A percentile compares a stretch with the other conserved stretches of the same genome.
Evolutionary conservation across 2,797 vertebrate species (phyloP).

Genomic region (Etheostoma nigrum): DNA sequence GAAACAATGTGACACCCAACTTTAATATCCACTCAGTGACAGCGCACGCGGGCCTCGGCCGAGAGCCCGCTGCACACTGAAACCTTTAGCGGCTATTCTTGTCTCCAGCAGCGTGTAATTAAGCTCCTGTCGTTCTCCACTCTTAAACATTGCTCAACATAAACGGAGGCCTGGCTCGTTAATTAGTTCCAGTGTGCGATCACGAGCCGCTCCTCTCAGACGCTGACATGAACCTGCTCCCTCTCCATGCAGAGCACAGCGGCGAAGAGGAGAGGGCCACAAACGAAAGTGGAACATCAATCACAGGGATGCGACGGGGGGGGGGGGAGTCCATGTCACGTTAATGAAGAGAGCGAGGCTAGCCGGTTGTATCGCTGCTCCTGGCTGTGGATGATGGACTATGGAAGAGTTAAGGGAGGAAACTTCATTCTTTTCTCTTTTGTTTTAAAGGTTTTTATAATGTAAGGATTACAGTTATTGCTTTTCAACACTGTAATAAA

Average conservation of each 20-base stretch:
- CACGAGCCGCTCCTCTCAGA: constrained; percentile 64
- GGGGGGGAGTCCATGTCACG: constrained; percentile 61
- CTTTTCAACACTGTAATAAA: not conserved
- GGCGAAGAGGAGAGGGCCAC: constrained; percentile 41
- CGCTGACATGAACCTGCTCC: constrained; percentile 53
- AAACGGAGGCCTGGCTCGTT: constrained; percentile 73
- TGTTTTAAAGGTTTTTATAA: constrained; percentile 21
- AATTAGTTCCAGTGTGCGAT: constrained; percentile 80
- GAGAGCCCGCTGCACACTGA: constrained; percentile 34
- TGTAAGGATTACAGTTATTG: not conserved
- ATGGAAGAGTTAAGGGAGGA: not conserved
- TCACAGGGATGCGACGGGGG: constrained; percentile 56
- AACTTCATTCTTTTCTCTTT: constrained; percentile 17
- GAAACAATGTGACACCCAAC: constrained; percentile 66
- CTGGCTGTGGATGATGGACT: constrained; percentile 35
- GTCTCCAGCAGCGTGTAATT: constrained; percentile 75
- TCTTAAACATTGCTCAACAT: constrained; percentile 75
- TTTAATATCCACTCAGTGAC: constrained; percentile 58
- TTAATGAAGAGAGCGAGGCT: constrained; percentile 67
- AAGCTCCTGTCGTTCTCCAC: constrained; percentile 72
- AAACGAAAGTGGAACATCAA: constrained; percentile 79
- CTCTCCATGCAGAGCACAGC: constrained; percentile 38
- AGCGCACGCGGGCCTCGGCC: constrained; percentile 25
- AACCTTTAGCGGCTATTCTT: constrained; percentile 67
- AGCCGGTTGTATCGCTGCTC: constrained; percentile 48